Conservation (phyloP, 1,140 invertebrate genomes). For the Archegozetes longisetosus region DNA sequence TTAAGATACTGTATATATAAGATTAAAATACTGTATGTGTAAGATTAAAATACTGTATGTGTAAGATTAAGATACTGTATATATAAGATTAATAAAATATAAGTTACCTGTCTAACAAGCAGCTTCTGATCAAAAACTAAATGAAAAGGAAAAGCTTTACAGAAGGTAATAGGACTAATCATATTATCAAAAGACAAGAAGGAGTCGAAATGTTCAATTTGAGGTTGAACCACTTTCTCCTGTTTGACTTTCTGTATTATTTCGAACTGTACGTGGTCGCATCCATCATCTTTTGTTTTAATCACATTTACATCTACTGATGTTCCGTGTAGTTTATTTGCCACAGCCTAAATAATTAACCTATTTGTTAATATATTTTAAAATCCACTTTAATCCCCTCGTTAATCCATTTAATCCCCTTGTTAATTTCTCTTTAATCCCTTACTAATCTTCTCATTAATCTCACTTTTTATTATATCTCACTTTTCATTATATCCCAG, state of each 20-base stretch:
- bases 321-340: conserved; percentile 71
- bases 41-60: no score
- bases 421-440: no score
- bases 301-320: conserved; percentile 78
- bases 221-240: conserved; percentile 19
- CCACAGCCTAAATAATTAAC: conserved; percentile 63
- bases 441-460: no score
- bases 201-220: conserved; percentile 8
- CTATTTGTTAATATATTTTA: no score
- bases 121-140: conserved; percentile 75
- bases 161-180: conserved; percentile 79
- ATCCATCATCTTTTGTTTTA: conserved; percentile 61
- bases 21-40: no score
- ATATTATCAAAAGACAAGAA: conserved; percentile 46
- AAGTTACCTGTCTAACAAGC: conserved; percentile 38
- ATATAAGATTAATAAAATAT: no score
- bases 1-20: no score
- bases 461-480: no score
- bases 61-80: no score
- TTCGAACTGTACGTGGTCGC: conserved; percentile 81
- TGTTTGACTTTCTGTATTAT: conserved; percentile 41
- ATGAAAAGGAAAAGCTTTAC: conserved; percentile 84
- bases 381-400: no score
- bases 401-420: no score
- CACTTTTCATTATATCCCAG: no score